A percentile compares a stretch with the other conserved stretches of the same genome.
phyloP scores from a whole-genome alignment of 2,113 vertebrate species.

The Pseudopodoces humilis region DNA sequence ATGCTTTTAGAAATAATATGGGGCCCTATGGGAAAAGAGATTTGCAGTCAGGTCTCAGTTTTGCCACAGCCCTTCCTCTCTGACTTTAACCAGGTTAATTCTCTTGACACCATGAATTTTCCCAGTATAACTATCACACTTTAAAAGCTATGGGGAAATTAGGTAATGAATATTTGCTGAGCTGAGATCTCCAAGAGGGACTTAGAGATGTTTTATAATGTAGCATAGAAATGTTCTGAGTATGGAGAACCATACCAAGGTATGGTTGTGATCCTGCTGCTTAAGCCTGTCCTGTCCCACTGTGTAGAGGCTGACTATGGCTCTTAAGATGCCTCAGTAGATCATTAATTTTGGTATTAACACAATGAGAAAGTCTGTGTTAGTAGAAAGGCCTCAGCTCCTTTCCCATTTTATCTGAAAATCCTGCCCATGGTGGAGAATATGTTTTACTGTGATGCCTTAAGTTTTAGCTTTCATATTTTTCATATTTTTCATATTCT shows the following conservation, averaged over 20 bases:
- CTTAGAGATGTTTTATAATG: not conserved
- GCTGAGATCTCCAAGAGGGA: not conserved
- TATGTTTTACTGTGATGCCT: not conserved
- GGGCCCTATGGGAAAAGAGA: not conserved
- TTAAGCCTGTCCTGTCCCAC: not conserved
- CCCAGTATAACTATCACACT: not conserved
- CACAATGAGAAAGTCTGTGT: not conserved
- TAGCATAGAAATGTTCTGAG: rapidly evolving
- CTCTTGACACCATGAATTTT: not conserved
- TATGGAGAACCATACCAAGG: rapidly evolving
- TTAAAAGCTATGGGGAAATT: not conserved
- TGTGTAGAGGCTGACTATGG: not conserved
- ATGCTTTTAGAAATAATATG: not conserved
- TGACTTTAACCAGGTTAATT: not conserved
- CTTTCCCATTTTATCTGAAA: not conserved
- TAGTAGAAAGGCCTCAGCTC: not conserved
- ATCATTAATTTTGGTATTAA: not conserved
- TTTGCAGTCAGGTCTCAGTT: not conserved
- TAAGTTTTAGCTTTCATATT: too few relatives aligned
- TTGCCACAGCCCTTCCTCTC: not conserved
- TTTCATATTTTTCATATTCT: too few relatives aligned
- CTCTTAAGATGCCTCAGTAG: not conserved
- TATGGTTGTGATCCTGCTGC: not conserved
- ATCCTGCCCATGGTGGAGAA: not conserved
- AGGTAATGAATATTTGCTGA: not conserved